Percentiles rank a stretch among this genome's conserved stretches.
Evolutionary conservation across 2,797 vertebrate genomes (phyloP).

Genomic region (Lacerta agilis): DNA sequence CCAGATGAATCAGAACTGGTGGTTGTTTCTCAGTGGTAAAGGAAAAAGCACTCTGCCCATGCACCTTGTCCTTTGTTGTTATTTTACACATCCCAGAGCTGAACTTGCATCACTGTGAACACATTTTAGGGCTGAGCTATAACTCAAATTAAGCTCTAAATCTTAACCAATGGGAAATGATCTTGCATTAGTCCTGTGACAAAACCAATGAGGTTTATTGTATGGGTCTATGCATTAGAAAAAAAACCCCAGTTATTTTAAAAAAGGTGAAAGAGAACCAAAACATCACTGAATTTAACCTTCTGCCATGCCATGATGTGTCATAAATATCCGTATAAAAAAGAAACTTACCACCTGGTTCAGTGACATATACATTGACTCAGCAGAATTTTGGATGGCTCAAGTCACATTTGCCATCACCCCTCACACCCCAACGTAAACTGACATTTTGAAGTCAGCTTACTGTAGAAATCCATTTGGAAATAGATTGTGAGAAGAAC

Average conservation of each 20-base stretch:
- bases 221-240: not conserved
- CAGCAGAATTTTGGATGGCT: no score
- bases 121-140: not conserved
- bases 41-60: not conserved
- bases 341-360: no score
- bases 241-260: not conserved
- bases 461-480: no score
- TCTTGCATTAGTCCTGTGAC: not conserved
- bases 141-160: not conserved
- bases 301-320: not conserved
- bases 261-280: not conserved
- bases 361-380: no score
- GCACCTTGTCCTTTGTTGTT: not conserved
- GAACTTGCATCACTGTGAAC: not conserved
- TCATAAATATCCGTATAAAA: not conserved
- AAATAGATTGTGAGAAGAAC: no score
- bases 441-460: no score
- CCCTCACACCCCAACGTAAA: no score
- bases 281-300: not conserved
- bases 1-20: not conserved
- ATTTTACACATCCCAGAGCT: not conserved
- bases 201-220: not conserved
- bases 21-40: not conserved
- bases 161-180: not conserved
- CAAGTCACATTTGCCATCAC: no score